Base-by-base conservation (phyloP, 2,113 vertebrate species). In the Macrotus californicus region DNA sequence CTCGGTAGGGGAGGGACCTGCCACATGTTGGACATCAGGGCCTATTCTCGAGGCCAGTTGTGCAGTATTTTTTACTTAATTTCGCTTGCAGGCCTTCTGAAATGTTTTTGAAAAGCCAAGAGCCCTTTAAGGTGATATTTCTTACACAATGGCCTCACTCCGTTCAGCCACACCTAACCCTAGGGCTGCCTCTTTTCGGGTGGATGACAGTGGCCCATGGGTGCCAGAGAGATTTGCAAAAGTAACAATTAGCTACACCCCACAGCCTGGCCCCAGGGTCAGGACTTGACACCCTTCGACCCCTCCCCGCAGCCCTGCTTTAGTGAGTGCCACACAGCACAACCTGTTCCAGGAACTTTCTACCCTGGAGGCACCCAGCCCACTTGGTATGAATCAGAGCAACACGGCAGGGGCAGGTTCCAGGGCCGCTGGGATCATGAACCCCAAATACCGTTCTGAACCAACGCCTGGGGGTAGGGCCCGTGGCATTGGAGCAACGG, bases 301-400 rank as follows among this genome's bases (percentile, higher is more conserved):
- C 10, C 24, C 26, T 9, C 54, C 64, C 1, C 0, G 34, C 31
- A 2, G 18, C 24, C 7, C 0, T 7, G 21, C 0, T 0, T 4
- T 7, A 15, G 41, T 1, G 22, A 24, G 39, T 5, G 1, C 22
- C 18, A 5, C 48, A 2, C 5, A 2, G 21, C 75, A 21, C 34
- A 24, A 2, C 7, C 43, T 0, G 18, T 18, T 46, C 41, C 15
- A 11, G 39, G 24, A 31, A 24, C 39, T 0, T 34, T 56, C 41
- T 46, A n/a, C 41, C 29, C 84, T 7, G n/a, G 6, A 36, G 52
- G 41, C 0, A 1, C 29, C 43, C 31, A 5, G 48, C 24, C 15
- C 5, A 7, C 48, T 46, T 0, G 1, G 66, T 2, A 4, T 9
- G 36, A 83, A 46, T 21, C 50, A 15, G 1, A 14, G 13, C 16